These are phyloP conservation scores for Siniperca chuatsi DNA, from an alignment of 2,113 vertebrate genomes.

Conservation along the genomic window DNA sequence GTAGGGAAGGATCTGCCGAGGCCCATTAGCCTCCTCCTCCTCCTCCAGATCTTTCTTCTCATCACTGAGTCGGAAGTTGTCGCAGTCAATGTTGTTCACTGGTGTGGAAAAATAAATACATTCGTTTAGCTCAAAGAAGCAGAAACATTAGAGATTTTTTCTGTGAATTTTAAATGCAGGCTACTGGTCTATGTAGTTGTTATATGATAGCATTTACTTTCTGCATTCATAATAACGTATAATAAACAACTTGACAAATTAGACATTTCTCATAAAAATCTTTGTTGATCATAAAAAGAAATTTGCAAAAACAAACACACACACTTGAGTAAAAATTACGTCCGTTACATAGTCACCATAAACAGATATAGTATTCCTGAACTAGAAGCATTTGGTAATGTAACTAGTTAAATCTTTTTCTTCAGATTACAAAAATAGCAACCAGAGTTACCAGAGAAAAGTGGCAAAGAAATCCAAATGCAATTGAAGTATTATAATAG, in stretches of 20 bases:
- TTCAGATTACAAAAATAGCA: no score
- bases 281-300: not conserved
- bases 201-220: not conserved
- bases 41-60: conserved; percentile 93
- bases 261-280: not conserved
- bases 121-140: conserved; percentile 1
- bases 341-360: not conserved
- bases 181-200: not conserved
- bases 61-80: conserved; percentile 85
- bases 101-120: conserved; percentile 31
- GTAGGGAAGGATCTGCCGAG: conserved; percentile 93
- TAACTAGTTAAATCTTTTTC: no score
- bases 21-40: conserved; percentile 84
- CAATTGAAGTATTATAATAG: not conserved
- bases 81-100: conserved; percentile 91
- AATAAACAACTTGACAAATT: not conserved
- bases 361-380: not conserved
- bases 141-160: conserved; percentile 1
- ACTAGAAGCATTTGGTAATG: not conserved
- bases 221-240: not conserved
- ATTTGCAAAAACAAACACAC: not conserved
- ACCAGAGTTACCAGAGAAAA: no score
- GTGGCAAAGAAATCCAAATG: no score
- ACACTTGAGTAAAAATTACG: not conserved
- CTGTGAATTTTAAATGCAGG: not conserved